phyloP scores from a whole-genome alignment of 2,113 vertebrate genomes.

The Alligator sinensis region DNA sequence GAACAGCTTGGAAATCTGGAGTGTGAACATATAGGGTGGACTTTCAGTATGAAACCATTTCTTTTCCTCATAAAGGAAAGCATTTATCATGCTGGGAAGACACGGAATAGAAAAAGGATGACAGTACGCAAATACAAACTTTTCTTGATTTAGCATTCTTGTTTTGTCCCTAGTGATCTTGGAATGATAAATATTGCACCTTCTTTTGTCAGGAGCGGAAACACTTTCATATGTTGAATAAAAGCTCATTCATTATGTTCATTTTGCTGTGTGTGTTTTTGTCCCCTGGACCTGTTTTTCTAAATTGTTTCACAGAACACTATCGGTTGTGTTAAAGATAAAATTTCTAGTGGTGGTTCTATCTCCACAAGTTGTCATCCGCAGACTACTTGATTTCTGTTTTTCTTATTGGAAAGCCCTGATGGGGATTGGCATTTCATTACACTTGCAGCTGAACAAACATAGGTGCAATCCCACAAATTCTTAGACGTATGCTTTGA shows the following conservation, averaged over 20 bases:
- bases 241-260: constrained; percentile 55
- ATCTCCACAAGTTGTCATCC: background rate
- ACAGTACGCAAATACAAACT: constrained; percentile 59
- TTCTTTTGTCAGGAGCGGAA: constrained; percentile 58
- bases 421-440: background rate
- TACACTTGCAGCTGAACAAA: background rate
- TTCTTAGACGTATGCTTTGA: background rate
- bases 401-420: background rate
- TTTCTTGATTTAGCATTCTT: constrained; percentile 69
- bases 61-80: constrained; percentile 47
- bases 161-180: constrained; percentile 54
- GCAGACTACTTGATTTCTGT: background rate
- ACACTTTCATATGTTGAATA: constrained; percentile 54
- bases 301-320: constrained; percentile 28
- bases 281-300: constrained; percentile 35
- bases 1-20: background rate
- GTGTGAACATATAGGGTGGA: background rate
- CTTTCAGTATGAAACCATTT: constrained; percentile 20
- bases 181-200: constrained; percentile 68
- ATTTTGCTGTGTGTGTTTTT: background rate
- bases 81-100: constrained; percentile 63
- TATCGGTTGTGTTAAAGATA: background rate
- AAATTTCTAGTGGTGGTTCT: background rate
- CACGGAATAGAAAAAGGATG: constrained; percentile 57
- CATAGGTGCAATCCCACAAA: background rate